Evolutionary conservation across 2,113 vertebrate genomes (phyloP), one percentile per base, ranked within the genome.

Genomic region (Oreocharis arfaki): DNA sequence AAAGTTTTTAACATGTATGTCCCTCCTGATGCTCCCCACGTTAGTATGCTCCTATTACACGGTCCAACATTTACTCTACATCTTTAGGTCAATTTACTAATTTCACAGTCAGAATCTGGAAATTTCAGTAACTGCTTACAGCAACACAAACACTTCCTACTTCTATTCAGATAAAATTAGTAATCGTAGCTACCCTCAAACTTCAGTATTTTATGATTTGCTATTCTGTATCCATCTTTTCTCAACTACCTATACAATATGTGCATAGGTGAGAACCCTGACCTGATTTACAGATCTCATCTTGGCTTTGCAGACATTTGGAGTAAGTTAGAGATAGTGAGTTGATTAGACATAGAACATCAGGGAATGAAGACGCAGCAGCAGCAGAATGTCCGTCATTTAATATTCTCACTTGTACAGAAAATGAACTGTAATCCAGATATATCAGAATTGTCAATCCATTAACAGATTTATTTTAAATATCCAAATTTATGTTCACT

Each of bases 1-100:
- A 28, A 3, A 7, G 4, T 22, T 44, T 37, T 33, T 28, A 52
- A 60, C 12, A 30, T 5, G 0, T 3, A 17, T 10, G 10, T 20
- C 55, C 28, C 13, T 50, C 27, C 52, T 59, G 56, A 82, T 64
- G n/a, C 5, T 12, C 5, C 19, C 28, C 61, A 69, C 3, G 4
- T 60, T 60, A 63, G 5, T 21, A 55, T 4, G 4, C 26, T 85
- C 30, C 60, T 49, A 67, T 32, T 64, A 84, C 7, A 33, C 7
- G 14, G 21, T 64, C 30, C 57, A 93, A 42, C 8, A 65, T 20
- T 75, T 42, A 49, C 19, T 26, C 39, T 27, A 7, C 13, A 49
- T 69, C 17, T 82, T 61, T 17, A 68, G 14, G 41, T 75, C 27
- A 41, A 33, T 56, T 75, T 52, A 56, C 0, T 35, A 55, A 82